Evolutionary conservation across 53 echinoderm and acorn worm genomes (phyloP), one percentile per base, ranked within the genome.

Genomic region (Hippasteria phrygiana): DNA sequence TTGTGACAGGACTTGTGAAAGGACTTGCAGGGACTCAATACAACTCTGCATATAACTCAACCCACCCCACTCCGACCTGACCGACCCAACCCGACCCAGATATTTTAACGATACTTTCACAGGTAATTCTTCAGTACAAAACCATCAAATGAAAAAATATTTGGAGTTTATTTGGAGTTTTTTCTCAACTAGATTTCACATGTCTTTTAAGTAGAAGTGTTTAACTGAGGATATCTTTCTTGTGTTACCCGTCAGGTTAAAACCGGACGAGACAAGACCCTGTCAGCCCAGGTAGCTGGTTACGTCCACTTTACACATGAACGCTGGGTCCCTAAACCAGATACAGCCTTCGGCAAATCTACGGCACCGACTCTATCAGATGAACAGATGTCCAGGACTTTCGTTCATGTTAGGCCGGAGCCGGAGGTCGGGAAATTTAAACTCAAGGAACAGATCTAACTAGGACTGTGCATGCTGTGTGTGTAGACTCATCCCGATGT

Each of bases 341-440:
- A 59, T 13, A 87, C 91, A 0, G 45, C 17, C 26, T 93, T 91
- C 27, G 86, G 88, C n/a, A 63, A 39, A 53, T 66, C 86, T 8
- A 59, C 91, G 0, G 91, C 95, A 0, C 91, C 87, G 27, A 87
- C 66, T 20, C 46, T 95, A 64, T 55, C 93, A 6, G 95, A 95
- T 14, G 78, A 89, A 35, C 70, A 80, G n/a, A 88, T 91, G 90
- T 33, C 54, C 9, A 85, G 90, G 45, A 93, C 93, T 26, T 93
- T 95, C 65, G 89, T 95, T 10, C 55, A 93, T 42, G 51, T 95
- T 2, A 77, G 88, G 36, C 95, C 95, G 9, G 95, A 95, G 50
- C 88, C 88, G 43, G 88, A 93, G 41, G 71, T 93, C 29, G 93
- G 92, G 32, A 46, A 36, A 24, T 93, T 95, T 71, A 93, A 91